Evolutionary conservation across 2,888 invertebrate genomes (phyloP).

Genomic region (Esperia sulphurella): DNA sequence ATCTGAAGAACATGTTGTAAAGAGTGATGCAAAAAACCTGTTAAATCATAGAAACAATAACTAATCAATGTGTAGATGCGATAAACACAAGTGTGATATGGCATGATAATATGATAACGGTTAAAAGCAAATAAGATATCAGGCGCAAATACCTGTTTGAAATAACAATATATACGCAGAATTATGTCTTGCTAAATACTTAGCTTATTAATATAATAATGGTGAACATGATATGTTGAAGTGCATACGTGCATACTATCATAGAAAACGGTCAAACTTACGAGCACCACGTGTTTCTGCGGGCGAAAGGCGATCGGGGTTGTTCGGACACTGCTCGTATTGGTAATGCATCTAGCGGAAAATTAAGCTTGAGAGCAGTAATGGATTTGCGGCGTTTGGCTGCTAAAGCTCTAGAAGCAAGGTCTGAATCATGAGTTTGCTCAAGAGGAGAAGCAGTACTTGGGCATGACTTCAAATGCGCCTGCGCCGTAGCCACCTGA

Average conservation of each 20-base stretch:
- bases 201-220: conserved; percentile 9
- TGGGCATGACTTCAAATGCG: conserved; percentile 68
- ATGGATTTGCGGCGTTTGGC: conserved; percentile 73
- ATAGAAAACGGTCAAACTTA: conserved; percentile 44
- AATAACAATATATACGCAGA: conserved; percentile 2
- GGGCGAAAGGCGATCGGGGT: conserved; percentile 50
- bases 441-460: conserved; percentile 52
- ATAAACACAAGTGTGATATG: conserved; percentile 43
- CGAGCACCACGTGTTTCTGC: conserved; percentile 78
- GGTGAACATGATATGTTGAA: conserved; percentile 2
- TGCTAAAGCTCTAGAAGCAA: conserved; percentile 66
- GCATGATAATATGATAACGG: conserved; percentile 30
- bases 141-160: conserved; percentile 13
- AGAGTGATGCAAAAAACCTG: conserved; percentile 24
- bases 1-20: background rate
- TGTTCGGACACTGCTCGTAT: conserved; percentile 46
- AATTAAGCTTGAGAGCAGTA: conserved; percentile 61
- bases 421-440: conserved; percentile 49
- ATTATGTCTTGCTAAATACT: background rate
- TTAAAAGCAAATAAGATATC: conserved; percentile 27
- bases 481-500: conserved; percentile 73
- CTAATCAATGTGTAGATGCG: conserved; percentile 29
- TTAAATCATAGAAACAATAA: conserved; percentile 33
- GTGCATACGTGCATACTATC: background rate
- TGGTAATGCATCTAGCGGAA: conserved; percentile 48